Base-by-base conservation (phyloP, 1,140 invertebrate species). In the Meteorus sp. region DNA sequence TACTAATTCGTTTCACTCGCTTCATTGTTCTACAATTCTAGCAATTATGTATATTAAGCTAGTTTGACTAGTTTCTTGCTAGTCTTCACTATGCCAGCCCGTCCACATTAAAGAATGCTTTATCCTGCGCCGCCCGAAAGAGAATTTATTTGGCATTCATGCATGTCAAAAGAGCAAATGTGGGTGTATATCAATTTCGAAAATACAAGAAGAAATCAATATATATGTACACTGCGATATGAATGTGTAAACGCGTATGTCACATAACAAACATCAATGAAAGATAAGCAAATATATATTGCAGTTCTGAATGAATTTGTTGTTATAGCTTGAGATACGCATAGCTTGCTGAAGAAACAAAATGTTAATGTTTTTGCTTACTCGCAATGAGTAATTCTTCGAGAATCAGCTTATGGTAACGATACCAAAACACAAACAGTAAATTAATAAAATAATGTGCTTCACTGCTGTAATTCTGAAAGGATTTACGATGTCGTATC, bases 21-120 rank as follows among this genome's bases (percentile, higher is more conserved):
- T 60, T 60, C 44, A 41, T 60, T 50, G n/a, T n/a, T 60, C 37
- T 25, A 39, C 45, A 27, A 53, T 45, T 56, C 47, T 29, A 17
- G 29, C 52, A 20, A 60, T 6, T 23, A 17, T 19, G 13, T 15
- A 48, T 43, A 41, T 58, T 68, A 65, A 66, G 71, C 73, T 76
- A 71, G 75, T 75, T 62, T 41, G 73, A 68, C 74, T 76, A 76
- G 72, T 65, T 65, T 59, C 27, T 22, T 25, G 72, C 72, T 79
- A 76, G 75, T 76, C 73, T 61, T 66, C 63, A 71, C 75, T 76
- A 76, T 60, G 74, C 72, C 67, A 70, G 69, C 73, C 76, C 74
- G 73, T 79, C 76, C 73, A 75, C 69, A 15, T 39, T 19, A 35
- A 35, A 37, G 11, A 39, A 37, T 53, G 35, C 23, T 53, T 37